Conservation (phyloP, 2,888 invertebrate species). For the Stenurella melanura region DNA sequence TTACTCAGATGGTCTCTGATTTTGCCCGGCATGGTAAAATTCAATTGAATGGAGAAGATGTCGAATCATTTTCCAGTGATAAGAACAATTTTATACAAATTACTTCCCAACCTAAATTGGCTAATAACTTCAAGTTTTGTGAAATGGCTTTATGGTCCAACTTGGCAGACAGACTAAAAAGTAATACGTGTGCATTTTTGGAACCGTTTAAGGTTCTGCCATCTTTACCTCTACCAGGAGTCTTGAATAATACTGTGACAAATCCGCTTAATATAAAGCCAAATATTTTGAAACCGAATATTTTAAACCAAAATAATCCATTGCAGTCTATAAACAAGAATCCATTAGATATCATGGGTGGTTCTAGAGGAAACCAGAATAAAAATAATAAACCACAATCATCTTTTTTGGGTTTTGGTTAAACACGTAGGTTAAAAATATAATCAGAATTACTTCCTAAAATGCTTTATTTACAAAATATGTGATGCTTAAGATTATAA, state of each 20-base stretch:
- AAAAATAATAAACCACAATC: slow-evolving; percentile 22
- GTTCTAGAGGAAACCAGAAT: slow-evolving; percentile 1
- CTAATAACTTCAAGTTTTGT: slow-evolving; percentile 77
- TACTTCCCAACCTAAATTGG: slow-evolving; percentile 72
- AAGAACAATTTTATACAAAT: slow-evolving; percentile 77
- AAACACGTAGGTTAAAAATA: slow-evolving; percentile 38
- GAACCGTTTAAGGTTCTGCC: slow-evolving; percentile 56
- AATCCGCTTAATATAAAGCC: not conserved
- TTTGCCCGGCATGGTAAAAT: slow-evolving; percentile 78
- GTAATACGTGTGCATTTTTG: slow-evolving; percentile 74
- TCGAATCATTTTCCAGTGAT: slow-evolving; percentile 71
- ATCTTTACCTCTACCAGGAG: slow-evolving; percentile 18
- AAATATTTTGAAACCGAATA: not conserved
- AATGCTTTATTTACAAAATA: slow-evolving; percentile 20
- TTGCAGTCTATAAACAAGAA: not conserved
- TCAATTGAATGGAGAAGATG: slow-evolving; percentile 67
- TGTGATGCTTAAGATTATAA: slow-evolving; percentile 9
- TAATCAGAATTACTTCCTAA: not conserved
- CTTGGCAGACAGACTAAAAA: slow-evolving; percentile 76
- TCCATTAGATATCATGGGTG: slow-evolving; percentile 5
- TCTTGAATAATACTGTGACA: slow-evolving; percentile 31
- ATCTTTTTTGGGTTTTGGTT: slow-evolving; percentile 38
- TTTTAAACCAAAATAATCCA: not conserved
- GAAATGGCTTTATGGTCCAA: slow-evolving; percentile 83
- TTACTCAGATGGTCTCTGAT: slow-evolving; percentile 80